phyloP scores from a whole-genome alignment of 1,140 invertebrate genomes.

The Sminthurides bifidus region DNA sequence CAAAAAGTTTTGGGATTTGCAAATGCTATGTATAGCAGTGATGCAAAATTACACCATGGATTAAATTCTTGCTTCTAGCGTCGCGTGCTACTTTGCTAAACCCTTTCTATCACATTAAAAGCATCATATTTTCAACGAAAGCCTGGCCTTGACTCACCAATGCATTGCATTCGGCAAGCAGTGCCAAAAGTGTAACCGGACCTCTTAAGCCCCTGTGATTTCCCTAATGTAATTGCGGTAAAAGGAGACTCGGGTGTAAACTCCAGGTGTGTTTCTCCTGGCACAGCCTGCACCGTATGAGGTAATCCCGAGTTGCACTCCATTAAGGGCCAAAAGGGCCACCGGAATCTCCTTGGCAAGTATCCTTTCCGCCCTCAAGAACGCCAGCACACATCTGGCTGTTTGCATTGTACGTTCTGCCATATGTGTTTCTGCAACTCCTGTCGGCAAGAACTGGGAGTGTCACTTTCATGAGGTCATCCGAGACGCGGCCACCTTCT shows the following conservation, averaged over 20 bases:
- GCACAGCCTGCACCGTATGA: conserved; percentile 41
- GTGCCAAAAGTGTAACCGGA: no score
- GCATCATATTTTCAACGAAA: no score
- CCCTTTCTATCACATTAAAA: no score
- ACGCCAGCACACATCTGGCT: conserved; percentile 54
- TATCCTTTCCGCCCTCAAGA: conserved; percentile 16
- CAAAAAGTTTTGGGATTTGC: no score
- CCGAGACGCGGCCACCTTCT: conserved; percentile 42
- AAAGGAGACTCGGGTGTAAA: conserved; percentile 13
- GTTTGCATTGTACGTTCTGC: conserved; percentile 35
- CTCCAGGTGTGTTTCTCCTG: conserved; percentile 7
- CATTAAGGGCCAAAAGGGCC: conserved; percentile 51
- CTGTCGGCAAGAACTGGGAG: conserved; percentile 44
- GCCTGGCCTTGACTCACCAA: no score
- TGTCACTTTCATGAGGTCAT: conserved; percentile 45
- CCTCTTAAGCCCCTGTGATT: no score
- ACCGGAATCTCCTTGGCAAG: conserved; percentile 46
- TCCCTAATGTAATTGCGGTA: no score
- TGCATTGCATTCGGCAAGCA: no score
- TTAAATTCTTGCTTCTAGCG: no score
- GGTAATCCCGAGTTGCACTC: conserved; percentile 35
- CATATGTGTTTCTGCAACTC: conserved; percentile 37
- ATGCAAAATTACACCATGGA: no score
- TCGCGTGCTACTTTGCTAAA: no score
- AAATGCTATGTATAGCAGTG: no score